Base-by-base conservation (phyloP, 1,140 invertebrate species). In the Tetragnatha versicolor region DNA sequence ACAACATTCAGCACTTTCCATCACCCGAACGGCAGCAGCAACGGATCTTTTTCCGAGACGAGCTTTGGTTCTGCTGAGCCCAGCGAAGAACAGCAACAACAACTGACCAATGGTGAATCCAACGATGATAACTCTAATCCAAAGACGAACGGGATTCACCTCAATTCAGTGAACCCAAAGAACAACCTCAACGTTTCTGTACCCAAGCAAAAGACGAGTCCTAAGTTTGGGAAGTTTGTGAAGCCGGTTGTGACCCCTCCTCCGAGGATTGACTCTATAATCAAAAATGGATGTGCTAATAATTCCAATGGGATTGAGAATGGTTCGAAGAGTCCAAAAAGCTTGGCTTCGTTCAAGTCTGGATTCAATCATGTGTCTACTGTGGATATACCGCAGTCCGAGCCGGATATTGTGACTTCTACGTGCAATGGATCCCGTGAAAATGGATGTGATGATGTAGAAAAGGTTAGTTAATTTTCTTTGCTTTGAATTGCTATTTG, bases 1-100 rank as follows among this genome's bases (percentile, higher is more conserved):
- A n/a, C n/a, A n/a, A 77, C 73, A 3, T 77, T 77, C 42, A 45
- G 58, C n/a, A 77, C 73, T 2, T 77, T 77, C 20, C 73, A 77
- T 66, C 60, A 77, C n/a, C 45, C 53, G 42, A 65, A 65, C 25
- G 58, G 20, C 7, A 63, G 51, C 25, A 63, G 51, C 42, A 75
- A 75, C 39, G 31, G 35, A 14, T n/a, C 58, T 6, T 47, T 49
- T 14, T n/a, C 58, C 0, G 72, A 66, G 42, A 65, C 73, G 7
- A 51, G 60, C 20, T 77, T 77, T 22, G 33, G 20, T 12, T 3
- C 58, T 0, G 20, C 37, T 29, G 25, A 60, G 60, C 12, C 9
- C 27, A 22, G 9, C 14, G 17, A 60, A 27, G 3, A 1, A n/a
- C 17, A 14, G n/a, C n/a, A 37, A 22, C 12, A 33, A 69, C 29